Evolutionary conservation across 2,797 vertebrate species (phyloP).

Genomic region (Esox lucius): DNA sequence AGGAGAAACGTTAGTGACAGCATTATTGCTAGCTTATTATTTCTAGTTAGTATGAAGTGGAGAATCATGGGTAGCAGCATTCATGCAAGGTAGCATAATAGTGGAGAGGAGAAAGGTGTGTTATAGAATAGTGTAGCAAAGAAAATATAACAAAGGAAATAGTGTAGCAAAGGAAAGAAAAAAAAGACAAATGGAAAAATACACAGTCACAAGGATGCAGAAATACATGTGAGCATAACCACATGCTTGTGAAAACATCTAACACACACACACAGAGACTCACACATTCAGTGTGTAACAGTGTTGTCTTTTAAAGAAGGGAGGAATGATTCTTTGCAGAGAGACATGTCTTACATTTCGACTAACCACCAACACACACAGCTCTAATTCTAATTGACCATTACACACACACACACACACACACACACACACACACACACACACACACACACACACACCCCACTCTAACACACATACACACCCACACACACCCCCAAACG

Average conservation of each 20-base stretch:
- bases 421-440: conserved; percentile 18
- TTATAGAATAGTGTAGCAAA: too few species aligned
- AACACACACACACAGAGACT: conserved; percentile 21
- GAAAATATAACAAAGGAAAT: too few species aligned
- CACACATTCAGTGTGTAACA: conserved; percentile 30
- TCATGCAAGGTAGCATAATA: too few species aligned
- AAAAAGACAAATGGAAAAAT: not conserved
- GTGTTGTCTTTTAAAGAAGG: conserved; percentile 40
- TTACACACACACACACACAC: conserved; percentile 10
- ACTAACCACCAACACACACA: conserved; percentile 14
- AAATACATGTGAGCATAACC: conserved; percentile 21
- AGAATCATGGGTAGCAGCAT: too few species aligned
- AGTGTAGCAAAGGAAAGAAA: too few species aligned
- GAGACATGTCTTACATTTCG: conserved; percentile 41
- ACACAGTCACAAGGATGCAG: conserved; percentile 33
- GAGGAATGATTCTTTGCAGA: conserved; percentile 32
- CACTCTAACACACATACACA: too few species aligned
- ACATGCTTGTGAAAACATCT: not conserved
- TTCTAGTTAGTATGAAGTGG: too few species aligned
- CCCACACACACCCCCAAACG: too few species aligned
- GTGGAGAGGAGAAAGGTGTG: too few species aligned
- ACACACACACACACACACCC: not conserved
- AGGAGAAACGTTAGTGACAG: too few species aligned
- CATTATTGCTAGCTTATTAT: too few species aligned
- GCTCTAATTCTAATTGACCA: not conserved